Evolutionary conservation across 2,797 vertebrate species (phyloP).

Genomic region (Cyprinodon diabolis): DNA sequence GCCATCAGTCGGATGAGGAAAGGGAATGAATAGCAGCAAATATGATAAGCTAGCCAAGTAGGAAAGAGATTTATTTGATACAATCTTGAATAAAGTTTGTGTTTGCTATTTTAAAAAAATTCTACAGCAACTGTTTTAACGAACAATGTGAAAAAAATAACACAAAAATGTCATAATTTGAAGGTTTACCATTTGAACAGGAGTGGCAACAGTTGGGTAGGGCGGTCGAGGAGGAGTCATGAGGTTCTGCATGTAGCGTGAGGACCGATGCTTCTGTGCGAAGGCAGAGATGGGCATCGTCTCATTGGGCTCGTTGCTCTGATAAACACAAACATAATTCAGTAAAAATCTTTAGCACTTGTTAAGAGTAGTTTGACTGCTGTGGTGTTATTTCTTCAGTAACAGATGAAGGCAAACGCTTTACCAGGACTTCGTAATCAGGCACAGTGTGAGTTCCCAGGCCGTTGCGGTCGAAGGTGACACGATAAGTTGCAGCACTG

Average conservation of each 20-base stretch:
- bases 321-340: conserved; percentile 32
- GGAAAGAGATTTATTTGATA: no score
- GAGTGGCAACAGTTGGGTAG: conserved; percentile 87
- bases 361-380: background rate
- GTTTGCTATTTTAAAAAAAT: background rate
- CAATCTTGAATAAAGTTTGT: no score
- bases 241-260: conserved; percentile 86
- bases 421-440: conserved; percentile 98
- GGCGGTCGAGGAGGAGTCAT: conserved; percentile 90
- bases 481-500: conserved; percentile 94
- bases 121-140: background rate
- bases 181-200: conserved; percentile 86
- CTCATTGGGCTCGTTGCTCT: conserved; percentile 98
- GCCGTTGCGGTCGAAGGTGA: conserved; percentile 95
- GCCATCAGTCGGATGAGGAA: no score
- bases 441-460: conserved; percentile 98
- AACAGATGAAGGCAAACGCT: background rate
- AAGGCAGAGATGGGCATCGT: conserved; percentile 99
- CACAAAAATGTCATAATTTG: background rate
- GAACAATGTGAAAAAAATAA: no score
- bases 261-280: conserved; percentile 94
- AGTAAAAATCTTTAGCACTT: background rate
- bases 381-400: background rate
- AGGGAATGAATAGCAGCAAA: no score
- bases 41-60: no score